Evolutionary conservation across 2,113 vertebrate species (phyloP).

Genomic region (Grammomys dolichurus): DNA sequence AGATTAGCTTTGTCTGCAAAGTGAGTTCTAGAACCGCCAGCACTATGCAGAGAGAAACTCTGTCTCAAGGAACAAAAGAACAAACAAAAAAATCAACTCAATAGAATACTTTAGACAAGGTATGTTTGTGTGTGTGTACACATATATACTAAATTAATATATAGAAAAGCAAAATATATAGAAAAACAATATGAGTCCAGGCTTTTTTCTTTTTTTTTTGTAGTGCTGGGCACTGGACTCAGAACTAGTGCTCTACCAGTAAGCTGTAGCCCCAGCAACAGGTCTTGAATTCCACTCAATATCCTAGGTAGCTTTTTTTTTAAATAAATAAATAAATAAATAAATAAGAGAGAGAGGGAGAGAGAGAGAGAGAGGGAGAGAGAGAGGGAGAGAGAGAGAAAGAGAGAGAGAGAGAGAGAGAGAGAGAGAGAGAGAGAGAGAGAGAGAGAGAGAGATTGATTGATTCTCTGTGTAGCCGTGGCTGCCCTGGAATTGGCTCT

Average conservation of each 20-base stretch:
- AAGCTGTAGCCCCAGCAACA: neutral
- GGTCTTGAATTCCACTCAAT: neutral
- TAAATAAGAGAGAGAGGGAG: too few species aligned
- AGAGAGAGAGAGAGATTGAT: too few species aligned
- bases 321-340: too few species aligned
- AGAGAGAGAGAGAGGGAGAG: too few species aligned
- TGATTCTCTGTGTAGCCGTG: too few species aligned
- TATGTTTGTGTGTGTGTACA: neutral
- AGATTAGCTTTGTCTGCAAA: neutral
- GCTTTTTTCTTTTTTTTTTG: neutral
- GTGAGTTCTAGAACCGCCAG: neutral
- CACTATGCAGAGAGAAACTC: neutral
- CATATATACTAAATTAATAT: neutral
- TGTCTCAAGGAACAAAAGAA: neutral
- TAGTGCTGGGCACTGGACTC: neutral
- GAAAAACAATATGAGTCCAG: neutral
- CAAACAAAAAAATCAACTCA: neutral
- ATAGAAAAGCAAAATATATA: neutral
- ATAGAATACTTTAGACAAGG: neutral
- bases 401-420: too few species aligned
- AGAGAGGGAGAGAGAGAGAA: too few species aligned
- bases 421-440: too few species aligned
- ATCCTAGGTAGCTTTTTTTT: neutral
- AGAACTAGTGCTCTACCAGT: neutral
- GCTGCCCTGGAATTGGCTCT: too few species aligned